Conservation (phyloP, 1,140 invertebrate species). For the Nasonia vitripennis region DNA sequence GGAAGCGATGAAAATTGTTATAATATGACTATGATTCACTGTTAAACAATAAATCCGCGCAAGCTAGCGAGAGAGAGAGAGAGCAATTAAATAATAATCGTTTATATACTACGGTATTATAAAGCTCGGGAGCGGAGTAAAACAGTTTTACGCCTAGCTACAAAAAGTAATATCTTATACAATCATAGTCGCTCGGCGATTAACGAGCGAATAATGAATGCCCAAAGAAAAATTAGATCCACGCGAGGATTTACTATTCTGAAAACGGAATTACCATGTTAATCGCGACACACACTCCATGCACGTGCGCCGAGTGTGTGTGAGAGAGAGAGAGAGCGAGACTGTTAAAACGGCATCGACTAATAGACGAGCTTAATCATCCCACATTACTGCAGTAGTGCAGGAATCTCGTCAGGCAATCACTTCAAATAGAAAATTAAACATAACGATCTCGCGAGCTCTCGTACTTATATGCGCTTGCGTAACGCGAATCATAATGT, state of each 20-base stretch:
- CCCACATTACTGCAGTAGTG: neutral
- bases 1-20: neutral
- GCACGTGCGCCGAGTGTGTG: neutral
- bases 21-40: neutral
- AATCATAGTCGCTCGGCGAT: neutral
- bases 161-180: neutral
- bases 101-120: neutral
- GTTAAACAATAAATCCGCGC: neutral
- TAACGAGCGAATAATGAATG: neutral
- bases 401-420: slow-evolving; percentile 31
- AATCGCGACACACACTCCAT: neutral
- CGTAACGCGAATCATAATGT: slow-evolving; percentile 41
- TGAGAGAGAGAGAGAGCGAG: too few species aligned
- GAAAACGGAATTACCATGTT: neutral
- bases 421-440: slow-evolving; percentile 39
- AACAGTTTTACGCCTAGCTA: neutral
- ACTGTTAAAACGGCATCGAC: neutral
- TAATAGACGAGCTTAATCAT: slow-evolving; percentile 4
- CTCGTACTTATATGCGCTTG: neutral
- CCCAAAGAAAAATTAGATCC: neutral
- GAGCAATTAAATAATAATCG: neutral
- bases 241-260: neutral
- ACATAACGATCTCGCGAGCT: slow-evolving; percentile 12
- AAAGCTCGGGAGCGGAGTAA: neutral
- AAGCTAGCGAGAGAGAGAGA: neutral